Conservation (phyloP, 2,797 vertebrate species). For the Hyperoplus lanceolatus region DNA sequence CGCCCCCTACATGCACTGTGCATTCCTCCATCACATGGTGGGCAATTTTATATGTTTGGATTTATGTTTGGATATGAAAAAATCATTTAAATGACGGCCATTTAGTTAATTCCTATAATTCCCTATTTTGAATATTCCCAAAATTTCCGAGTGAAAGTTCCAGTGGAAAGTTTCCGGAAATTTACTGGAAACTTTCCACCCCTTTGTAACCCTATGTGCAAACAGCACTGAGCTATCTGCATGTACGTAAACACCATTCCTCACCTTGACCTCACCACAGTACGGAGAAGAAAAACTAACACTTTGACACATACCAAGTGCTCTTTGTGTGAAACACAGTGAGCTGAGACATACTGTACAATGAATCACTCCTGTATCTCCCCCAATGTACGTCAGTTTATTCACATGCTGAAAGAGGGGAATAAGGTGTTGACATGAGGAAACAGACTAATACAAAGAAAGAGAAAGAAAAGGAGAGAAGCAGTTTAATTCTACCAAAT, state of each 20-base stretch:
- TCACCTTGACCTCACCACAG: slow-evolving; percentile 24
- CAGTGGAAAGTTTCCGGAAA: too few relatives aligned
- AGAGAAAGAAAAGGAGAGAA: slow-evolving; percentile 10
- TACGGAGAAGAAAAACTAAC: slow-evolving; percentile 20
- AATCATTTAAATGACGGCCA: too few relatives aligned
- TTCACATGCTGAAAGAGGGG: slow-evolving; percentile 4
- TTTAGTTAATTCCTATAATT: too few relatives aligned
- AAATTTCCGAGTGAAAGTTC: too few relatives aligned
- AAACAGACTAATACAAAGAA: not conserved
- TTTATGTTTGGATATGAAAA: too few relatives aligned
- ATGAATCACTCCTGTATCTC: slow-evolving; percentile 62
- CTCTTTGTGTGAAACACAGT: slow-evolving; percentile 42
- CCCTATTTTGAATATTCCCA: too few relatives aligned
- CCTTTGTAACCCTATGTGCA: slow-evolving; percentile 18
- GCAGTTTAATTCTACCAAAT: not conserved
- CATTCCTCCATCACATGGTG: too few relatives aligned
- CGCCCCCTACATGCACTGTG: too few relatives aligned
- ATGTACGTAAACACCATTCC: slow-evolving; percentile 50
- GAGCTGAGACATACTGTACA: slow-evolving; percentile 25
- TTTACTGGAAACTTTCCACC: too few relatives aligned
- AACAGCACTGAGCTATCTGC: slow-evolving; percentile 33
- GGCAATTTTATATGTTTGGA: too few relatives aligned
- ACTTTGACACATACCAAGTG: slow-evolving; percentile 12
- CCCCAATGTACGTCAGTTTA: slow-evolving; percentile 56
- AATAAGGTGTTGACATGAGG: not conserved